A percentile compares a stretch with the other conserved stretches of the same genome.
Evolutionary conservation across 1,140 invertebrate genomes (phyloP).

Genomic region (Hesperophylax magnus): DNA sequence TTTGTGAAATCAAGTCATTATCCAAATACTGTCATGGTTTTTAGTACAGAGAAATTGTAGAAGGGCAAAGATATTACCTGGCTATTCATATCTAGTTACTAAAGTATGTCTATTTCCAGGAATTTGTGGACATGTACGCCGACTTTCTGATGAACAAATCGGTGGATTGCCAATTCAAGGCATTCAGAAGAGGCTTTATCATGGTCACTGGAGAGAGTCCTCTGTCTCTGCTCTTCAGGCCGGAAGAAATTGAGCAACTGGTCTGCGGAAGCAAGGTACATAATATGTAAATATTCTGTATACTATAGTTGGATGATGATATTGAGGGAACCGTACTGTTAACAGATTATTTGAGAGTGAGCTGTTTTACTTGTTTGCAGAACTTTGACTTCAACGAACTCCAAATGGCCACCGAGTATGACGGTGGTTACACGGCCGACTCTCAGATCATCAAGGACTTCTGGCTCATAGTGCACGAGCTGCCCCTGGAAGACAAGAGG

Average conservation of each 20-base stretch:
- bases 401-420: conserved; percentile 93
- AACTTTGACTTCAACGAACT: conserved; percentile 91
- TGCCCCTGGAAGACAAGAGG: conserved; percentile 87
- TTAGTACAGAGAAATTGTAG: too few relatives aligned
- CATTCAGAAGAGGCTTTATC: conserved; percentile 93
- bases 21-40: too few relatives aligned
- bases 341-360: too few relatives aligned
- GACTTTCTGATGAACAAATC: conserved; percentile 92
- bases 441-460: conserved; percentile 91
- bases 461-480: conserved; percentile 94
- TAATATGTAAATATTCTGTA: neutral
- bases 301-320: too few relatives aligned
- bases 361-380: conserved; percentile 63
- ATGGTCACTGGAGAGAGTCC: conserved; percentile 91
- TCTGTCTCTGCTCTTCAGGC: conserved; percentile 88
- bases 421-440: conserved; percentile 88
- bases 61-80: too few relatives aligned
- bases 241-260: conserved; percentile 91
- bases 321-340: too few relatives aligned
- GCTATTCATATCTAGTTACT: too few relatives aligned
- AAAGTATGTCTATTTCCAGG: conserved; percentile 63
- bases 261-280: conserved; percentile 92
- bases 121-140: conserved; percentile 92
- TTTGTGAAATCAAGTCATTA: too few relatives aligned
- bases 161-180: conserved; percentile 88